Evolutionary conservation across 2,888 invertebrate species (phyloP).

Genomic region (Apoda limacodes): DNA sequence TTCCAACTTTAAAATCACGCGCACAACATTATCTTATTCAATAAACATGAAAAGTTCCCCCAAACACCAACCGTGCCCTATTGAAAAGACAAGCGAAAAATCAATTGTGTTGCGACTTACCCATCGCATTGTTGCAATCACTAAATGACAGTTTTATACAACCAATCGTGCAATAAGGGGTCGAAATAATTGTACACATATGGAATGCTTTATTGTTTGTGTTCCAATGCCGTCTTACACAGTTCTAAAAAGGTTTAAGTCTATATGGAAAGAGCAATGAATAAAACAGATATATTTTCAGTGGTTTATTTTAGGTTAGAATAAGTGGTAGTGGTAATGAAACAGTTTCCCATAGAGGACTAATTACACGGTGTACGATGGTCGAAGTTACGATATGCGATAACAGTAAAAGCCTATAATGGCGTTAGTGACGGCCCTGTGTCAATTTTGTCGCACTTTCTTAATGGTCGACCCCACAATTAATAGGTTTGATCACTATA

Average conservation of each 20-base stretch:
- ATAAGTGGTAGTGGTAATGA: constrained; percentile 27
- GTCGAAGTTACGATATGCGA: constrained; percentile 47
- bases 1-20: too few relatives aligned
- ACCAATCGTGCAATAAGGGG: constrained; percentile 33
- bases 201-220: too few relatives aligned
- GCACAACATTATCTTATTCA: too few relatives aligned
- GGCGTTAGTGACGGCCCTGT: constrained; percentile 39
- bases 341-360: constrained; percentile 39
- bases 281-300: too few relatives aligned
- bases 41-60: too few relatives aligned
- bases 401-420: constrained; percentile 64
- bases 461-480: constrained; percentile 41
- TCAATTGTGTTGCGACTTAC: constrained; percentile 42
- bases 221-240: too few relatives aligned
- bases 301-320: too few relatives aligned
- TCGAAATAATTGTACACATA: constrained; percentile 10
- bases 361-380: constrained; percentile 49
- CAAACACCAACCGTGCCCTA: constrained; percentile 11
- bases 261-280: too few relatives aligned
- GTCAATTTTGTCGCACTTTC: constrained; percentile 49
- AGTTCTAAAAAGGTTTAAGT: too few relatives aligned
- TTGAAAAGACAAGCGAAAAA: constrained; percentile 28
- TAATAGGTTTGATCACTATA: constrained; percentile 32
- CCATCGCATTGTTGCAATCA: constrained; percentile 42
- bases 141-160: too few relatives aligned